Evolutionary conservation across 2,888 invertebrate species (phyloP), one percentile per base, ranked within the genome.

Genomic region (Chrysomela aeneicollis): DNA sequence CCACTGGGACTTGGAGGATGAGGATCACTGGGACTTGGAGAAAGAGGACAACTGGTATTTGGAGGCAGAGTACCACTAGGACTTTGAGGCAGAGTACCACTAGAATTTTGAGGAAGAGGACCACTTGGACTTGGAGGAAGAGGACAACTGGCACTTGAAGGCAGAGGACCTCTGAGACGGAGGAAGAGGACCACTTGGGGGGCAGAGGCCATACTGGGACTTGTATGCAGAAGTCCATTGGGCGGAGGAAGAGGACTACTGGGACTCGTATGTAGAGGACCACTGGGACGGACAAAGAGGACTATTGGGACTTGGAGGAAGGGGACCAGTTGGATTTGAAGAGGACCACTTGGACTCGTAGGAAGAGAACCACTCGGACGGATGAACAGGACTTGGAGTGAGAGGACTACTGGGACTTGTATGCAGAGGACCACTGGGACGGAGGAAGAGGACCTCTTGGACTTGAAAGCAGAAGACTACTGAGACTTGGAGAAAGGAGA

Each of bases 11-110:
- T 5, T 9, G 32, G 32, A 35, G 10, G 32, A 35, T 9, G 32
- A 35, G 32, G 32, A 35, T 35, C 6, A 35, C 8, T 47, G 37
- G 35, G 19, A 19, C 21, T 2, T 5, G 2, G 37, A 51, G 3
- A 35, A n/a, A 15, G 17, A 1, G 35, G 21, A 6, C n/a, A 17
- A 35, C 15, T 15, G 51, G 5, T 17, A 8, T 26, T 30, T 19
- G 15, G 50, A 35, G 10, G 55, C 59, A 22, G 64, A 47, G 26
- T 22, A 57, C 8, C 26, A n/a, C n/a, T n/a, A n/a, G n/a, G 26
- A 26, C 26, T 26, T 26, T 3, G 26, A 26, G 8, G 26, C 3
- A 26, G 26, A 26, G 26, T 3, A n/a, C n/a, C n/a, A n/a, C n/a
- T n/a, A n/a, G n/a, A n/a, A n/a, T n/a, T n/a, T n/a, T n/a, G n/a